Percentiles rank a stretch among this genome's conserved stretches.
These are phyloP conservation scores for Daktulosphaira vitifoliae DNA, from an alignment of 1,140 invertebrate genomes.

Conservation along the genomic window DNA sequence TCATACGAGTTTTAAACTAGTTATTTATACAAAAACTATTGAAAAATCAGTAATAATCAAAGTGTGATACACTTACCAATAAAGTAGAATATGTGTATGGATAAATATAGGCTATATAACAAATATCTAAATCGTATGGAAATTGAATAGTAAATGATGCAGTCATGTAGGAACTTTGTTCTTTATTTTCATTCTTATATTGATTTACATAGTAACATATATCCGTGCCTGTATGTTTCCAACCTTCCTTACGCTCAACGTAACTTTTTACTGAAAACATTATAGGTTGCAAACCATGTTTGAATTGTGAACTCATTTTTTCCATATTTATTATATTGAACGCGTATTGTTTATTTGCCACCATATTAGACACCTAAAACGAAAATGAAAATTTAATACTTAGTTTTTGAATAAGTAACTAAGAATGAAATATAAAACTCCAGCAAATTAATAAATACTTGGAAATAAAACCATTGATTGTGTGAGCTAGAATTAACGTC, in stretches of 20 bases:
- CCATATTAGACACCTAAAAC: constrained; percentile 56
- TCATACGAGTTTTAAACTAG: too few species aligned
- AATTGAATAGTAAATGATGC: constrained; percentile 76
- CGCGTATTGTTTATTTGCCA: constrained; percentile 58
- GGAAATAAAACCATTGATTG: constrained; percentile 91
- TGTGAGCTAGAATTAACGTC: constrained; percentile 74
- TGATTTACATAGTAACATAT: constrained; percentile 75
- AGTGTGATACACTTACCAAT: constrained; percentile 51
- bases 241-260: constrained; percentile 55
- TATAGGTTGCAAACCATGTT: constrained; percentile 87
- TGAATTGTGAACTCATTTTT: constrained; percentile 82
- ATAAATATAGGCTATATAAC: constrained; percentile 85
- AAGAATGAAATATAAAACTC: neutral
- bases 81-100: constrained; percentile 79
- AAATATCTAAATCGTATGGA: constrained; percentile 66
- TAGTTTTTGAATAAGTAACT: neutral
- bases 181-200: constrained; percentile 50
- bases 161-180: constrained; percentile 61
- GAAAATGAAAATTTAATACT: neutral
- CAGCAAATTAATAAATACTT: constrained; percentile 48
- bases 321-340: constrained; percentile 91
- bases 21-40: too few species aligned
- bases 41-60: too few species aligned
- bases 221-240: constrained; percentile 63
- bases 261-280: constrained; percentile 73